Evolutionary conservation across 2,888 invertebrate species (phyloP).

Genomic region (Yponomeuta plumbellus): DNA sequence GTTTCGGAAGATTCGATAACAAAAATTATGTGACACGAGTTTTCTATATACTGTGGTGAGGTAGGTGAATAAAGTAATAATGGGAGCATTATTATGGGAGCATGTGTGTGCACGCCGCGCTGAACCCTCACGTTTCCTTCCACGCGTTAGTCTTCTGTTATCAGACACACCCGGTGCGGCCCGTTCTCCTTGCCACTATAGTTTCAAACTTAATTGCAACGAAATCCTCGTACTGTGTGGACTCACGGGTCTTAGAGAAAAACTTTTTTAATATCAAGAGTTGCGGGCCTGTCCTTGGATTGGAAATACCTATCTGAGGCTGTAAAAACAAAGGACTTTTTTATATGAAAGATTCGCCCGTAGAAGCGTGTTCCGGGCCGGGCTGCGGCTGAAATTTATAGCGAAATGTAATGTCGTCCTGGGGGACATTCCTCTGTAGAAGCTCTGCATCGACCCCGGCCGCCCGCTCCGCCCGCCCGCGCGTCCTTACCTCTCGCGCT

Average conservation of each 20-base stretch:
- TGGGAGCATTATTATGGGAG: background rate
- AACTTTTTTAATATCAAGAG: conserved; percentile 73
- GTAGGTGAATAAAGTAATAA: background rate
- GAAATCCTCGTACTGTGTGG: conserved; percentile 41
- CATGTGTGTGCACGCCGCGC: background rate
- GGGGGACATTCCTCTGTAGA: conserved; percentile 38
- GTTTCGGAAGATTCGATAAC: background rate
- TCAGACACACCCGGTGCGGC: background rate
- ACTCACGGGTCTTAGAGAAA: conserved; percentile 47
- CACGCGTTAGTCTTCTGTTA: background rate
- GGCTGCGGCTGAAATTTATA: conserved; percentile 53
- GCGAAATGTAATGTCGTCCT: conserved; percentile 52
- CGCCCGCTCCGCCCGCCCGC: background rate
- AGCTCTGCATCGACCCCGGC: background rate
- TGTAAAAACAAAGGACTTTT: conserved; percentile 55
- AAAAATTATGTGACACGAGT: no score
- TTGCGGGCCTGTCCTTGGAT: conserved; percentile 57
- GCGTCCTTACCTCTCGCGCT: conserved; percentile 11
- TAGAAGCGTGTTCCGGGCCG: conserved; percentile 47
- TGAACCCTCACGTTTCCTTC: conserved; percentile 2
- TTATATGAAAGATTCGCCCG: conserved; percentile 52
- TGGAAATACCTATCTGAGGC: conserved; percentile 57
- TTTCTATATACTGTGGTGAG: background rate
- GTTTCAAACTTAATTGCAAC: conserved; percentile 41
- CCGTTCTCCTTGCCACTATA: conserved; percentile 10